Conservation (phyloP, 2,888 invertebrate species). For the Galerucella calmariensis region DNA sequence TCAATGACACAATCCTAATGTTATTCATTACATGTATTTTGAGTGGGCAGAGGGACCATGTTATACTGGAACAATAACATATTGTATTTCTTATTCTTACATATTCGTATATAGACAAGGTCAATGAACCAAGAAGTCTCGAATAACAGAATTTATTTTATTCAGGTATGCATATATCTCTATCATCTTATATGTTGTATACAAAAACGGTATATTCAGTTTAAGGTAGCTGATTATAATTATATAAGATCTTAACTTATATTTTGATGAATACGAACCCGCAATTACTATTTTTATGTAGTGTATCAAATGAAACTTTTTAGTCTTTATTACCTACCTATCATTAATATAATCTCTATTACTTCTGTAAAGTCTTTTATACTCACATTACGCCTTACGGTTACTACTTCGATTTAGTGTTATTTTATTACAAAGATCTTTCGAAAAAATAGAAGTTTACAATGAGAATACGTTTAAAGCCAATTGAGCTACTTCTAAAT, state of each 20-base stretch:
- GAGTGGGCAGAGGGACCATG: constrained; percentile 33
- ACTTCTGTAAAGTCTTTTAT: not conserved
- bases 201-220: not conserved
- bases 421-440: not conserved
- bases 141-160: constrained; percentile 13
- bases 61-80: constrained; percentile 31
- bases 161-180: constrained; percentile 3
- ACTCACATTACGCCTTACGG: not conserved
- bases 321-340: not conserved
- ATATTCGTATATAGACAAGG: constrained; percentile 22
- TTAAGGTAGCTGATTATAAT: not conserved
- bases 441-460: not conserved
- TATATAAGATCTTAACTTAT: constrained; percentile 3
- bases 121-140: constrained; percentile 26
- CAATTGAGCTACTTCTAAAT: no score
- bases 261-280: not conserved
- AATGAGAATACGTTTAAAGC: no score
- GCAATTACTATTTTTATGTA: not conserved
- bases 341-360: not conserved
- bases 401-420: not conserved
- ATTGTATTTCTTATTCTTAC: constrained; percentile 26
- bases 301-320: not conserved
- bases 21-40: constrained; percentile 35
- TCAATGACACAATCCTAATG: constrained; percentile 38
- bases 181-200: not conserved